These are phyloP conservation scores for Tachuris rubrigastra DNA, from an alignment of 2,113 vertebrate species.

Conservation along the genomic window DNA sequence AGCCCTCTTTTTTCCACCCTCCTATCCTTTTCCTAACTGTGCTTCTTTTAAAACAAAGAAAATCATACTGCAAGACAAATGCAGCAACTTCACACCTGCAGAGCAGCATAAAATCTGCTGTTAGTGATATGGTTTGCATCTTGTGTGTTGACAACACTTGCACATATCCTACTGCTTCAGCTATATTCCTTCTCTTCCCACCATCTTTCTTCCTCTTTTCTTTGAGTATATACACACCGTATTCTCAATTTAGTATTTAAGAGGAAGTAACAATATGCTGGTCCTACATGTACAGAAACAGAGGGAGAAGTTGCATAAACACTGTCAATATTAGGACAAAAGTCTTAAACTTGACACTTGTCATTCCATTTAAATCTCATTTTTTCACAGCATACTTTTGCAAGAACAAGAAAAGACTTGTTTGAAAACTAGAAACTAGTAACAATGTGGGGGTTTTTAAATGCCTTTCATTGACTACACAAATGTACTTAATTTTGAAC, in stretches of 20 bases:
- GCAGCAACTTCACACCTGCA: not conserved
- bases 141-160: not conserved
- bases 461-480: not conserved
- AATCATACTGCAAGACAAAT: not conserved
- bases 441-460: not conserved
- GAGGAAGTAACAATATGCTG: not conserved
- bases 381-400: not conserved
- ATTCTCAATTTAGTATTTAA: not conserved
- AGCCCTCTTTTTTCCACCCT: not conserved
- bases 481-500: not conserved
- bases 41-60: not conserved
- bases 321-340: not conserved
- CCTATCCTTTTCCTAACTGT: not conserved
- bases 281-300: not conserved
- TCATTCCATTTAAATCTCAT: not conserved
- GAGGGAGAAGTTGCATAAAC: not conserved
- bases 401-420: not conserved
- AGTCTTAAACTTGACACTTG: not conserved
- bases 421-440: not conserved
- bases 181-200: not conserved
- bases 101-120: not conserved
- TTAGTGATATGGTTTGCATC: not conserved
- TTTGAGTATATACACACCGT: not conserved
- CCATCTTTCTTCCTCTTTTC: not conserved
- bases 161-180: not conserved